Percentiles rank a stretch among this genome's conserved stretches.
These are phyloP conservation scores for Leptinotarsa lineolata DNA, from an alignment of 1,140 invertebrate genomes.

Conservation along the genomic window DNA sequence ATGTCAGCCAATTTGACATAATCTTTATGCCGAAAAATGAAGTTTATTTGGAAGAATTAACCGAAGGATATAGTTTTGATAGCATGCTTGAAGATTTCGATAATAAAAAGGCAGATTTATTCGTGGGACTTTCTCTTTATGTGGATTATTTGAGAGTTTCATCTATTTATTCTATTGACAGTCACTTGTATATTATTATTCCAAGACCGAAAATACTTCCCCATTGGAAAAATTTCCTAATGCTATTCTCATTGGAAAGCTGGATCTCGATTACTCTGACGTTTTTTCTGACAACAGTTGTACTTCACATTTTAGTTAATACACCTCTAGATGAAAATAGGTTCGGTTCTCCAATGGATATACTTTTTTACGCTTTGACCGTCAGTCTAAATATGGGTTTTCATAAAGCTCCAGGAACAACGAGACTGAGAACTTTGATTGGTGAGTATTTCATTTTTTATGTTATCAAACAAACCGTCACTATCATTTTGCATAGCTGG, in stretches of 20 bases:
- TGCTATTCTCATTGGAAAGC: neutral
- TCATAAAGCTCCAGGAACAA: neutral
- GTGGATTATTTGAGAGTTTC: neutral
- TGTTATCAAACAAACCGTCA: too few species aligned
- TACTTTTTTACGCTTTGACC: neutral
- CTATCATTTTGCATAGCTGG: too few species aligned
- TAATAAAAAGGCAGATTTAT: slow-evolving; percentile 1
- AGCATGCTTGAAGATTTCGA: slow-evolving; percentile 10
- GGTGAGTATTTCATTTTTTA: neutral
- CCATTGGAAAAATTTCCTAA: neutral
- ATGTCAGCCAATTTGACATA: neutral
- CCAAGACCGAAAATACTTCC: neutral
- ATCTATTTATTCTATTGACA: neutral
- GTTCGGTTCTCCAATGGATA: neutral
- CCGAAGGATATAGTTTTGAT: neutral
- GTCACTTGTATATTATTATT: neutral
- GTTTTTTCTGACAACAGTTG: neutral
- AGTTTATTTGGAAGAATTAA: neutral
- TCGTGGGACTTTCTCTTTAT: neutral
- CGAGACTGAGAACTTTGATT: neutral
- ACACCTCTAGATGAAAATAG: neutral
- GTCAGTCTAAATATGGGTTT: neutral
- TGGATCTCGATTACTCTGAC: neutral
- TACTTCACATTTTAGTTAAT: neutral
- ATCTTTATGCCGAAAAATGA: neutral